Conservation (phyloP, 2,113 vertebrate species). For the Limnothrissa miodon region DNA sequence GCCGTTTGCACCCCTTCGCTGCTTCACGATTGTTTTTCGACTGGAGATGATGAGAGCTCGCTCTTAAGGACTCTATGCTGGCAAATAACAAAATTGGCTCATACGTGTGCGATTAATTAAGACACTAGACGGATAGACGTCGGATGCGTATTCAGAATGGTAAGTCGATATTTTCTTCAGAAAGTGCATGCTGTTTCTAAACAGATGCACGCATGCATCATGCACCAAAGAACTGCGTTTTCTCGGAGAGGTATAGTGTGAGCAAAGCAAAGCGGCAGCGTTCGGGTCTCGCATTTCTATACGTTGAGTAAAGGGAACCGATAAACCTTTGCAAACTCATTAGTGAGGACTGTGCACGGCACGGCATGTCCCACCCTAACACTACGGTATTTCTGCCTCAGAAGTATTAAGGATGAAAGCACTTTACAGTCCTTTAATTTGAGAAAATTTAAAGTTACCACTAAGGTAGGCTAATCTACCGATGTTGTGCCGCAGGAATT, state of each 20-base stretch:
- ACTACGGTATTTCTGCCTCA: background rate
- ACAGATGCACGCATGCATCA: constrained; percentile 44
- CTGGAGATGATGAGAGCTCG: constrained; percentile 57
- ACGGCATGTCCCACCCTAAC: constrained; percentile 12
- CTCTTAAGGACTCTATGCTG: constrained; percentile 22
- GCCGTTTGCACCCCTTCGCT: constrained; percentile 57
- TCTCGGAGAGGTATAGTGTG: background rate
- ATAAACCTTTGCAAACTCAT: constrained; percentile 19
- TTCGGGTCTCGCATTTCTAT: background rate
- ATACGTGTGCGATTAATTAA: constrained; percentile 32
- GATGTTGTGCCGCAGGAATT: background rate
- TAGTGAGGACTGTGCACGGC: background rate
- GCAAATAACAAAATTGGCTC: constrained; percentile 5
- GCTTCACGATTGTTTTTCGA: constrained; percentile 53
- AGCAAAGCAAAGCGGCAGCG: constrained; percentile 3
- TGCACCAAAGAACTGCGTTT: constrained; percentile 39
- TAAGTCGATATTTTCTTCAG: constrained; percentile 52
- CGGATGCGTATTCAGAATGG: constrained; percentile 69
- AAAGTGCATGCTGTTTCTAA: constrained; percentile 50
- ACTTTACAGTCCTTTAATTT: background rate
- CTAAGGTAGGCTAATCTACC: background rate
- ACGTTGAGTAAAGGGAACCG: background rate
- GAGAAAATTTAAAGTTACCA: background rate
- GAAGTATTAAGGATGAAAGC: background rate
- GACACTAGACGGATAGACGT: constrained; percentile 55